Conservation (phyloP, 2,797 vertebrate genomes). For the Brotula barbata region DNA sequence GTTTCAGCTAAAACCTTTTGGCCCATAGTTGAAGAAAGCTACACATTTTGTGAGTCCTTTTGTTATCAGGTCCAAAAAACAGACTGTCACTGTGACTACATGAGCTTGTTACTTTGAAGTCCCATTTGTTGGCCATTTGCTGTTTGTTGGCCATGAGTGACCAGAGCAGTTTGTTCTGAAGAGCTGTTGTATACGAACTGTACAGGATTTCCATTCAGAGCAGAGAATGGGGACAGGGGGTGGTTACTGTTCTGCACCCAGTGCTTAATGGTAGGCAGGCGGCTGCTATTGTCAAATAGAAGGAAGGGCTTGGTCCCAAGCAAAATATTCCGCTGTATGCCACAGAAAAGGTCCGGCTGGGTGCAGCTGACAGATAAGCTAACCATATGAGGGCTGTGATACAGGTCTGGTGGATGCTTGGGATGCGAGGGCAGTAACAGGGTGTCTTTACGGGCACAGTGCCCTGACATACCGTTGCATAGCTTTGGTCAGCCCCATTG, state of each 20-base stretch:
- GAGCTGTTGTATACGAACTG: conserved; percentile 36
- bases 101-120: not conserved
- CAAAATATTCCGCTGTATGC: conserved; percentile 82
- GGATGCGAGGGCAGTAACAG: conserved; percentile 34
- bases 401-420: conserved; percentile 54
- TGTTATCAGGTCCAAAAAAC: conserved; percentile 17
- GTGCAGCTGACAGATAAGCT: conserved; percentile 83
- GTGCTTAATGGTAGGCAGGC: conserved; percentile 58
- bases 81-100: conserved; percentile 10
- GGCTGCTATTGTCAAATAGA: conserved; percentile 82
- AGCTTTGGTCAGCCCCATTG: conserved; percentile 33
- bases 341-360: conserved; percentile 62
- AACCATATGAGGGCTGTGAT: conserved; percentile 67
- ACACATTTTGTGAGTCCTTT: conserved; percentile 5
- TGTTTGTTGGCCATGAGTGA: conserved; percentile 9
- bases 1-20: conserved; percentile 13
- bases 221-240: conserved; percentile 45
- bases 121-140: conserved; percentile 1
- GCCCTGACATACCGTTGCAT: conserved; percentile 60
- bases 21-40: conserved; percentile 20
- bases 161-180: conserved; percentile 22
- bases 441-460: conserved; percentile 47
- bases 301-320: conserved; percentile 94
- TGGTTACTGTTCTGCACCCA: conserved; percentile 61
- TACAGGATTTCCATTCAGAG: conserved; percentile 62